Conservation (phyloP, 2,797 vertebrate species). For the Esox masquinongy region DNA sequence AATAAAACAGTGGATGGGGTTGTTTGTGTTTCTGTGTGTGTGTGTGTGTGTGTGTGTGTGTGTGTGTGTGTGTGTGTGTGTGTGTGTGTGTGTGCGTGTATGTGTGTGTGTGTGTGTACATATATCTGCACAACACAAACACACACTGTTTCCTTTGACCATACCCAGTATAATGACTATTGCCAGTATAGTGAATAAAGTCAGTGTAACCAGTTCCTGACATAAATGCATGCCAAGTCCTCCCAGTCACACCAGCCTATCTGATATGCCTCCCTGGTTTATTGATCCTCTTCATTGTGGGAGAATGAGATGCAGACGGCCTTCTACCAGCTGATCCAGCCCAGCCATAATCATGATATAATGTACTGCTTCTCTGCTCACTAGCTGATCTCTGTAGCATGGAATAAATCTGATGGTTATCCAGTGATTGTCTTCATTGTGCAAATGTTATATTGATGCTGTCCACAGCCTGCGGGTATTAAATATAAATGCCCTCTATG, state of each 20-base stretch:
- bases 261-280: constrained; percentile 64
- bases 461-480: constrained; percentile 54
- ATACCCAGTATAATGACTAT: constrained; percentile 8
- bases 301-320: constrained; percentile 75
- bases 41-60: constrained; percentile 41
- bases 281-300: constrained; percentile 76
- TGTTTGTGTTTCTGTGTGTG: constrained; percentile 5
- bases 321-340: constrained; percentile 56
- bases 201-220: constrained; percentile 5
- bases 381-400: constrained; percentile 61
- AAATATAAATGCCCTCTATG: constrained; percentile 12
- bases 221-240: constrained; percentile 21
- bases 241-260: constrained; percentile 43
- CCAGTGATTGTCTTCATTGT: constrained; percentile 55
- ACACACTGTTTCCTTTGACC: background rate
- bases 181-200: background rate
- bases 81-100: constrained; percentile 15
- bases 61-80: constrained; percentile 40
- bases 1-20: background rate
- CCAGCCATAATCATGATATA: constrained; percentile 74
- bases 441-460: constrained; percentile 66
- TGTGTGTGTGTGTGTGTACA: constrained; percentile 33
- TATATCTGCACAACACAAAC: no score
- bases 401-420: constrained; percentile 68
- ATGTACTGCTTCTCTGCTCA: constrained; percentile 42